These are phyloP conservation scores for Anarrhichthys ocellatus DNA, from an alignment of 2,113 vertebrate species.

Conservation along the genomic window DNA sequence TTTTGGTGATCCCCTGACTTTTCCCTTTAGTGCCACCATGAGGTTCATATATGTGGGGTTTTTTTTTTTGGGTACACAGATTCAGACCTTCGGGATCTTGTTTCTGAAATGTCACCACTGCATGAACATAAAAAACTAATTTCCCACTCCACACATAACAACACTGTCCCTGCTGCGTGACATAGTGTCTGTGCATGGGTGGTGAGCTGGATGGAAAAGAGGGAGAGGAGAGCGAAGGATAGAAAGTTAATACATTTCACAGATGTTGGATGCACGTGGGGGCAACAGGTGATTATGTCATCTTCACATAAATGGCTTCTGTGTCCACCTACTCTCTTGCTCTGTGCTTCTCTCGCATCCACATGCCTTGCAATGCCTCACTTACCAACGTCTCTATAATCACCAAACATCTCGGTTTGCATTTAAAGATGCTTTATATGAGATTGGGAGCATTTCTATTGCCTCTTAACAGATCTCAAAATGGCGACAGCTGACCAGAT, in stretches of 20 bases:
- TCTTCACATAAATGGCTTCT: slow-evolving; percentile 62
- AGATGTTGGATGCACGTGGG: slow-evolving; percentile 65
- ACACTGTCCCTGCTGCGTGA: slow-evolving; percentile 27
- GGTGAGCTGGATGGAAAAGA: slow-evolving; percentile 45
- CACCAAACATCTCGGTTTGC: too few relatives aligned
- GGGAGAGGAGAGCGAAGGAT: neutral
- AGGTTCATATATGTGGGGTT: slow-evolving; percentile 4
- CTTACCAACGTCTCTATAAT: neutral
- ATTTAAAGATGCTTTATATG: too few relatives aligned
- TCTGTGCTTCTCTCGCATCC: slow-evolving; percentile 19
- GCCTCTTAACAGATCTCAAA: too few relatives aligned
- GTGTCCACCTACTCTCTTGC: slow-evolving; percentile 28
- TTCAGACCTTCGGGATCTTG: neutral
- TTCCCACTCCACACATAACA: slow-evolving; percentile 16
- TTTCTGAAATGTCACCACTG: slow-evolving; percentile 7
- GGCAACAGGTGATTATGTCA: slow-evolving; percentile 78
- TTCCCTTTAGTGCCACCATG: neutral
- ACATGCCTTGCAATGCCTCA: neutral
- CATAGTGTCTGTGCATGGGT: slow-evolving; percentile 42
- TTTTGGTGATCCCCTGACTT: neutral
- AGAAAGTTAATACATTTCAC: slow-evolving; percentile 57
- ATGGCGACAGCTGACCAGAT: too few relatives aligned
- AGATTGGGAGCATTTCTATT: too few relatives aligned
- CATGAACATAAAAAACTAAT: slow-evolving; percentile 39
- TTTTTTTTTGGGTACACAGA: neutral